phyloP scores from a whole-genome alignment of 1,140 invertebrate species.

The Eriocheir sinensis region DNA sequence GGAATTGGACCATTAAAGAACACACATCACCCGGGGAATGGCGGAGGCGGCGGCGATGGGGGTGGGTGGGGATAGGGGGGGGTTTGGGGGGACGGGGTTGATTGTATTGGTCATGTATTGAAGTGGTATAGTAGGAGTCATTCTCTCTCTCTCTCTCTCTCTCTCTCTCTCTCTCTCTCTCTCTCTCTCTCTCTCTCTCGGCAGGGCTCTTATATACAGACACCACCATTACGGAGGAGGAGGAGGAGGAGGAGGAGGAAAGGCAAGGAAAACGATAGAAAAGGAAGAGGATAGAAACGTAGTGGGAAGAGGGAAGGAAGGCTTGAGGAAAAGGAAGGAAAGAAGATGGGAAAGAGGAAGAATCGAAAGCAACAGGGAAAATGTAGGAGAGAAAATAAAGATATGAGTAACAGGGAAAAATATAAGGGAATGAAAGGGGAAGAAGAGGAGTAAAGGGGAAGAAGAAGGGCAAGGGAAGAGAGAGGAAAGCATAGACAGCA shows the following conservation, averaged over 20 bases:
- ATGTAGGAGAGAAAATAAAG: neutral
- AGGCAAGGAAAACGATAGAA: neutral
- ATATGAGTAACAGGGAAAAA: neutral
- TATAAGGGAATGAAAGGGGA: neutral
- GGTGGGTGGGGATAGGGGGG: neutral
- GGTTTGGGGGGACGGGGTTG: neutral
- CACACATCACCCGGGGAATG: slow-evolving; percentile 44
- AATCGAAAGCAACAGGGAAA: no score
- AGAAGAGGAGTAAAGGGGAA: neutral
- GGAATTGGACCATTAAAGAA: slow-evolving; percentile 53
- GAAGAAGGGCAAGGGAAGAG: neutral
- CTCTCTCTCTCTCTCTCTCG: no score
- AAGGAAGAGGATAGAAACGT: neutral
- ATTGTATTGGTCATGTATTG: neutral
- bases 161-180: no score
- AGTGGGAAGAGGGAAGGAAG: neutral
- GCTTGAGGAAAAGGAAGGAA: neutral
- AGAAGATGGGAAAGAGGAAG: neutral
- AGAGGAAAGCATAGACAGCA: neutral
- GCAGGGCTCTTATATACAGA: no score
- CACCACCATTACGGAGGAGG: no score
- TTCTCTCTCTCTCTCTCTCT: no score
- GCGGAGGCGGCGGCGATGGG: neutral
- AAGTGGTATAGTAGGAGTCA: no score
- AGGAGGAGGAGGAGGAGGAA: no score